These are phyloP conservation scores for Diaprepes abbreviatus DNA, from an alignment of 2,888 invertebrate genomes.

Conservation along the genomic window DNA sequence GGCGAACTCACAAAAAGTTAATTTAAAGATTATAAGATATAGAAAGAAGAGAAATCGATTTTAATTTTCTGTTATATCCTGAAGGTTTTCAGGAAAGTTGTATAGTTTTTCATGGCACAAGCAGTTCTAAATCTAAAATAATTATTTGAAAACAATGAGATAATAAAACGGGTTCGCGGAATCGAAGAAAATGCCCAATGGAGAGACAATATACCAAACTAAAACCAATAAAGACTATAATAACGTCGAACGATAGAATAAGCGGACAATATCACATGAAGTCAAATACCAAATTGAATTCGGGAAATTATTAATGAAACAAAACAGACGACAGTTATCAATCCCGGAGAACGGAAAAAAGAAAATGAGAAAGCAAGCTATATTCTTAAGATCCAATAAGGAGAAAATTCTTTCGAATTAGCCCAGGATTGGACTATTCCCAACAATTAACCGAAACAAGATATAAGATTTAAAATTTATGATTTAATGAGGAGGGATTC, in stretches of 20 bases:
- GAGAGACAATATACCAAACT: slow-evolving; percentile 62
- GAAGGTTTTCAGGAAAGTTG: slow-evolving; percentile 36
- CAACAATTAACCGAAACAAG: too few species aligned
- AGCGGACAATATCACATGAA: slow-evolving; percentile 61
- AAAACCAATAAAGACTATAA: slow-evolving; percentile 65
- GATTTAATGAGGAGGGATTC: too few species aligned
- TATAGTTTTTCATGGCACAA: slow-evolving; percentile 54
- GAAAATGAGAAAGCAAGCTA: slow-evolving; percentile 34
- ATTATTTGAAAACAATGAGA: slow-evolving; percentile 62
- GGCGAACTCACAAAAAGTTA: slow-evolving; percentile 45
- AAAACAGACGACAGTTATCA: slow-evolving; percentile 60
- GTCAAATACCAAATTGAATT: slow-evolving; percentile 66
- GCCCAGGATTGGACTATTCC: slow-evolving; percentile 10
- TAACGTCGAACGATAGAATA: slow-evolving; percentile 64
- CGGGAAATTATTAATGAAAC: slow-evolving; percentile 66
- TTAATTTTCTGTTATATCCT: slow-evolving; percentile 51
- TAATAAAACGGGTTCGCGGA: slow-evolving; percentile 54
- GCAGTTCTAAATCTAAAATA: slow-evolving; percentile 57
- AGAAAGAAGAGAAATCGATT: slow-evolving; percentile 50
- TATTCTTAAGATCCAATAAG: slow-evolving; percentile 40
- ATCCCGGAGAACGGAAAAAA: slow-evolving; percentile 26
- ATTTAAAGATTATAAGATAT: slow-evolving; percentile 50
- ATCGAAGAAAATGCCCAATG: slow-evolving; percentile 57
- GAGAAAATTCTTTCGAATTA: slow-evolving; percentile 23
- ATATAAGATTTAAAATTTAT: too few species aligned